These are phyloP conservation scores for Camarhynchus parvulus DNA, from an alignment of 2,113 vertebrate genomes.

Conservation along the genomic window DNA sequence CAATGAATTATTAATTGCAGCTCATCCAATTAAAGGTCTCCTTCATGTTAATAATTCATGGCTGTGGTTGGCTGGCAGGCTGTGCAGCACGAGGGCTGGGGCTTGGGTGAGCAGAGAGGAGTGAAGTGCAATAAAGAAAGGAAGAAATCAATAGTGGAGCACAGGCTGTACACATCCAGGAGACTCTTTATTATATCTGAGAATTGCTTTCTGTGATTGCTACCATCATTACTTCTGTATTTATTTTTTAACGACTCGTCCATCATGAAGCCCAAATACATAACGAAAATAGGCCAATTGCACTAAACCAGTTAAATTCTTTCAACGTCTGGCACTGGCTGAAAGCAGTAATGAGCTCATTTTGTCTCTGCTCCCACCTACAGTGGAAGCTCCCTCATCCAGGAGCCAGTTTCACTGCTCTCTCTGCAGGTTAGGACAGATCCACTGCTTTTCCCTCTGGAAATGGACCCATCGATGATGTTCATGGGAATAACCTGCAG, in stretches of 20 bases:
- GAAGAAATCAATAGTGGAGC: conserved; percentile 64
- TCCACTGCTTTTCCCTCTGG: conserved; percentile 12
- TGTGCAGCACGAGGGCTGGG: background rate
- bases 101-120: conserved; percentile 29
- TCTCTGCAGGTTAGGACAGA: background rate
- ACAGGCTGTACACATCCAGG: conserved; percentile 15
- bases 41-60: conserved; percentile 57
- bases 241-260: conserved; percentile 42
- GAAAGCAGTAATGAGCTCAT: conserved; percentile 24
- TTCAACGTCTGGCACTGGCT: background rate
- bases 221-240: conserved; percentile 53
- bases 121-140: conserved; percentile 56
- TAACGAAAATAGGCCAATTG: conserved; percentile 19
- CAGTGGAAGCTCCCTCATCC: background rate
- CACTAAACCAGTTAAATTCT: conserved; percentile 42
- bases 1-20: conserved; percentile 65
- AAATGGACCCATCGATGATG: background rate
- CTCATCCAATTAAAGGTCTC: conserved; percentile 66
- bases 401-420: background rate
- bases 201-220: conserved; percentile 61
- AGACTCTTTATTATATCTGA: conserved; percentile 54
- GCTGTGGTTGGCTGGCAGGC: conserved; percentile 39
- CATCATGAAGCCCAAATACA: conserved; percentile 29
- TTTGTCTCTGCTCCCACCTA: background rate
- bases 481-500: background rate